Evolutionary conservation across 2,797 vertebrate species (phyloP), one percentile per base, ranked within the genome.

Genomic region (Sebastes nivosus): DNA sequence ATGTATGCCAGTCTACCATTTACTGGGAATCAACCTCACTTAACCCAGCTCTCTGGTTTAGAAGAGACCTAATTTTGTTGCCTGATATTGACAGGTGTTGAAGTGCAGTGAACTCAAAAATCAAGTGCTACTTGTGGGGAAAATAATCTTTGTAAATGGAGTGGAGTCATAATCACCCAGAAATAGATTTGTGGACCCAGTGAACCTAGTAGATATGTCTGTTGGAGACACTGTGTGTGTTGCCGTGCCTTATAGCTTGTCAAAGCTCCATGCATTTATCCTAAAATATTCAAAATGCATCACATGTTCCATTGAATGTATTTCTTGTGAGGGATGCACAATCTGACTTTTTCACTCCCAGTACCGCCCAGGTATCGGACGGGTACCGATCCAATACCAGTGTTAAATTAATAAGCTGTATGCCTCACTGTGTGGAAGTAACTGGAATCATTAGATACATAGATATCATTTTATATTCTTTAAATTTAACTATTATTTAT

Each of bases 1-100:
- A 76, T 77, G 22, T 77, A 67, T 89, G 86, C 89, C 60, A 72
- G 66, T 80, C 80, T 81, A 57, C 67, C 65, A 76, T 57, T 58
- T 75, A 63, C 65, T 77, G 22, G 8, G 36, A 73, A 22, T 77
- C 11, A 2, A 52, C 38, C 70, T 88, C 72, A 74, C 69, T 87
- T 79, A 84, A 80, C 70, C 50, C 63, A n/a, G 29, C 73, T 83
- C 65, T 86, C 4, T 61, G 59, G 54, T 36, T 69, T 25, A 32
- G 71, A 75, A 29, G 60, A 77, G 36, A 46, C 12, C 54, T 72
- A 2, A 52, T 60, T 79, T 72, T 75, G 20, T 65, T 67, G 42
- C 27, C 32, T 81, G 50, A 66, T 74, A 74, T 81, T 72, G 54
- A 83, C 38, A 76, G 68, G 38, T 79, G 75, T 61, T 80, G 38